Percentiles rank a stretch among this genome's conserved stretches.
These are phyloP conservation scores for Aplysina aerophoba DNA, from an alignment of 37 sponge, comb jelly and placozoan genomes.

Conservation along the genomic window DNA sequence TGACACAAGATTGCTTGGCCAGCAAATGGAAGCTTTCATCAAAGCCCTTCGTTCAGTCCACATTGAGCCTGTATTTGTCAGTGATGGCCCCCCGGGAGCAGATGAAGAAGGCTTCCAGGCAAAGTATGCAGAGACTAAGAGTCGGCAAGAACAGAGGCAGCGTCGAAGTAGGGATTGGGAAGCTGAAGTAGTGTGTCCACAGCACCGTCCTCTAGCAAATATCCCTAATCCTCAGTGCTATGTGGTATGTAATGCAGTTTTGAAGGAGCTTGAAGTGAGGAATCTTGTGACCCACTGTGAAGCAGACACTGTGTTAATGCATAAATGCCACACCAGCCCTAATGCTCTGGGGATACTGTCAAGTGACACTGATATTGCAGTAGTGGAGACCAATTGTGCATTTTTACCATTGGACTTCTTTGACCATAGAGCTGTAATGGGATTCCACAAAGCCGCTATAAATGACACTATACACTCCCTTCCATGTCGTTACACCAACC, in stretches of 20 bases:
- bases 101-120: neutral
- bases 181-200: constrained; percentile 35
- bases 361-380: constrained; percentile 44
- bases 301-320: neutral
- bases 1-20: neutral
- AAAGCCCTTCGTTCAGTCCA: constrained; percentile 24
- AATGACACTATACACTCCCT: too few relatives aligned
- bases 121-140: constrained; percentile 10
- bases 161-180: neutral
- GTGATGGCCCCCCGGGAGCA: constrained; percentile 38
- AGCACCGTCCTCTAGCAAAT: constrained; percentile 5
- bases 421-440: constrained; percentile 5
- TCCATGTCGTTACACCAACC: too few relatives aligned
- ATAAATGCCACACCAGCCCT: neutral
- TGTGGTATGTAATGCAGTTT: neutral
- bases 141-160: constrained; percentile 4
- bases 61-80: constrained; percentile 57
- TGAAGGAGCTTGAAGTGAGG: constrained; percentile 11
- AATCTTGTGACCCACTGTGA: constrained; percentile 41
- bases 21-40: constrained; percentile 45
- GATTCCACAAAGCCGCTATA: too few relatives aligned
- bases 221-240: neutral
- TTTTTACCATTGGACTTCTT: constrained; percentile 38
- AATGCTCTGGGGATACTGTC: constrained; percentile 53
- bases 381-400: neutral